These are phyloP conservation scores for Hymenochirus boettgeri DNA, from an alignment of 2,113 vertebrate genomes.

Conservation along the genomic window DNA sequence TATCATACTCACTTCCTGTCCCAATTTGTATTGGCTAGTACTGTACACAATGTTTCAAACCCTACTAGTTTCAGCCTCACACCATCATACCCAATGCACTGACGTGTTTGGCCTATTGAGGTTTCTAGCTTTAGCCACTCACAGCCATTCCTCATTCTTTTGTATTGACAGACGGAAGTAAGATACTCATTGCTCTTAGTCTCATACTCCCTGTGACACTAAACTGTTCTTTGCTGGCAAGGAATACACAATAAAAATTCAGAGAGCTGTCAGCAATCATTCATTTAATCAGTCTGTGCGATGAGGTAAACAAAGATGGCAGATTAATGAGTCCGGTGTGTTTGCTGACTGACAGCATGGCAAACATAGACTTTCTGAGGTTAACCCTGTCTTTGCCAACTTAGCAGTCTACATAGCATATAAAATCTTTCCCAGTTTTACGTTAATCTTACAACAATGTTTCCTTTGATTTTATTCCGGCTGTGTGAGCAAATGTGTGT, in stretches of 20 bases:
- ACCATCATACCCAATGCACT: too few species aligned
- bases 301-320: conserved; percentile 72
- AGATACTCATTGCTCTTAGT: not conserved
- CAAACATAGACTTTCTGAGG: conserved; percentile 59
- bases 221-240: conserved; percentile 38
- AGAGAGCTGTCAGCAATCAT: conserved; percentile 70
- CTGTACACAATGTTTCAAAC: too few species aligned
- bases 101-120: too few species aligned
- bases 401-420: not conserved
- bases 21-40: too few species aligned
- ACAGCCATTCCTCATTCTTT: not conserved
- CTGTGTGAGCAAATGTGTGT: too few species aligned
- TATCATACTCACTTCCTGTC: too few species aligned
- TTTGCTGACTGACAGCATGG: conserved; percentile 66
- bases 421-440: too few species aligned
- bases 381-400: conserved; percentile 54
- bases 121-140: not conserved
- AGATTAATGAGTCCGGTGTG: conserved; percentile 73
- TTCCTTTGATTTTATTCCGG: too few species aligned
- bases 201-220: conserved; percentile 28
- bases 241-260: conserved; percentile 41
- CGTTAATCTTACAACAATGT: too few species aligned
- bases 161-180: not conserved
- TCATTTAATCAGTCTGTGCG: conserved; percentile 74
- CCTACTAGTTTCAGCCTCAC: not conserved